These are phyloP conservation scores for Epistrophella euchroma DNA, from an alignment of 2,888 invertebrate species.

Conservation along the genomic window DNA sequence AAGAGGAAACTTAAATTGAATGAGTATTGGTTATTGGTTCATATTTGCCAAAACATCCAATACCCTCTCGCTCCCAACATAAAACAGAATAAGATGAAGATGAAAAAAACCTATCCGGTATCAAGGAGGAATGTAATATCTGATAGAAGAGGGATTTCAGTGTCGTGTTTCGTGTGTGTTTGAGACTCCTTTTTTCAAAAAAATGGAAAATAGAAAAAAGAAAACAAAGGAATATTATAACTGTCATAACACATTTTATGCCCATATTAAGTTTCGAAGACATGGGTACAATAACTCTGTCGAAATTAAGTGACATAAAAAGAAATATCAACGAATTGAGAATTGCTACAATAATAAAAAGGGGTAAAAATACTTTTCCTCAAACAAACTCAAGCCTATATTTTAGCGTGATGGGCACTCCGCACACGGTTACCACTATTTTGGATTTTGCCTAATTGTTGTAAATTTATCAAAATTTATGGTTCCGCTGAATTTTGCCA, in stretches of 20 bases:
- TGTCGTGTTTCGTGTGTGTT: slow-evolving; percentile 28
- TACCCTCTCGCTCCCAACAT: background rate
- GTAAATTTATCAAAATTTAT: too few species aligned
- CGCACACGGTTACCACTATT: slow-evolving; percentile 6
- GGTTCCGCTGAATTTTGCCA: too few species aligned
- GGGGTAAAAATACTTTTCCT: slow-evolving; percentile 44
- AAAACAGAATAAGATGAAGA: background rate
- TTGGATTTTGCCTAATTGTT: too few species aligned
- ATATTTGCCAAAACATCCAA: slow-evolving; percentile 30
- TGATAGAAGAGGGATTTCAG: slow-evolving; percentile 21
- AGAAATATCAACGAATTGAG: slow-evolving; percentile 47
- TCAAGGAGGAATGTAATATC: slow-evolving; percentile 10
- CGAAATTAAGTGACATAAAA: slow-evolving; percentile 71
- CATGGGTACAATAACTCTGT: slow-evolving; percentile 73
- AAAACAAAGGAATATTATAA: slow-evolving; percentile 69
- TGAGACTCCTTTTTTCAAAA: slow-evolving; percentile 10
- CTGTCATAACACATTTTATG: slow-evolving; percentile 73
- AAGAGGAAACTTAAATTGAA: slow-evolving; percentile 42
- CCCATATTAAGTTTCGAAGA: slow-evolving; percentile 62
- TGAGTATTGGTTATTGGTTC: slow-evolving; percentile 39
- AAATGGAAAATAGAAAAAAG: slow-evolving; percentile 11
- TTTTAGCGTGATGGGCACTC: background rate
- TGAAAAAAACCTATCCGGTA: background rate
- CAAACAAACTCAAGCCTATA: background rate
- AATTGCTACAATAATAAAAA: slow-evolving; percentile 33